Conservation (phyloP, 2,888 invertebrate genomes). For the Drosophila kambysellisi region DNA sequence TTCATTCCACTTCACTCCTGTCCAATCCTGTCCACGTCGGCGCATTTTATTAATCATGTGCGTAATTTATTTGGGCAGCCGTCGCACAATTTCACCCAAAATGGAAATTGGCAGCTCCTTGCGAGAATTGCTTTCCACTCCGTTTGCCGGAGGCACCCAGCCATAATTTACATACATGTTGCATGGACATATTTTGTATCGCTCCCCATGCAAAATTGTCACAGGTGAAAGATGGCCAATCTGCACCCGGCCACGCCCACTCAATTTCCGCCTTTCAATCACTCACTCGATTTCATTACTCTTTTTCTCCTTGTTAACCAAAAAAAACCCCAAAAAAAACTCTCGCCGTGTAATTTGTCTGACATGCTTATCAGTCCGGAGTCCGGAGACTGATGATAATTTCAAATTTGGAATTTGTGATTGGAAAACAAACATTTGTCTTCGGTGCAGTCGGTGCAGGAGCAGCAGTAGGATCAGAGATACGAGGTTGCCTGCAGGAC, state of each 20-base stretch:
- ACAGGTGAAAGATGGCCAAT: constrained; percentile 75
- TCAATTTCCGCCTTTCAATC: constrained; percentile 37
- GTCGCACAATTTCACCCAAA: constrained; percentile 75
- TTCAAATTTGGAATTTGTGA: constrained; percentile 40
- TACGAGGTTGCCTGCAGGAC: constrained; percentile 44
- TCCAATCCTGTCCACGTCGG: constrained; percentile 24
- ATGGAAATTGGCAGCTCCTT: constrained; percentile 64
- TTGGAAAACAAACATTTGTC: constrained; percentile 72
- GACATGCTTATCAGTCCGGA: constrained; percentile 28
- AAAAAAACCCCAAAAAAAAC: background rate
- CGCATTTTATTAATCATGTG: constrained; percentile 80
- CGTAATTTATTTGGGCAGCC: constrained; percentile 81
- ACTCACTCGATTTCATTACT: constrained; percentile 44
- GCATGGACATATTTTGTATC: constrained; percentile 44
- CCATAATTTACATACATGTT: constrained; percentile 64
- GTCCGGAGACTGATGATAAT: background rate
- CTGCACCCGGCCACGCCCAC: constrained; percentile 49
- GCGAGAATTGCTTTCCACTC: constrained; percentile 11
- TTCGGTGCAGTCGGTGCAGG: constrained; percentile 19
- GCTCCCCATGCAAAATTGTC: constrained; percentile 65
- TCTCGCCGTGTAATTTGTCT: constrained; percentile 43
- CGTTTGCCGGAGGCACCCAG: constrained; percentile 34
- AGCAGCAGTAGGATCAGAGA: constrained; percentile 14
- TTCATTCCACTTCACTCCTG: background rate
- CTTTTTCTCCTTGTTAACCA: constrained; percentile 39